These are phyloP conservation scores for Leptodactylus fallax DNA, from an alignment of 2,797 vertebrate species.

Conservation along the genomic window DNA sequence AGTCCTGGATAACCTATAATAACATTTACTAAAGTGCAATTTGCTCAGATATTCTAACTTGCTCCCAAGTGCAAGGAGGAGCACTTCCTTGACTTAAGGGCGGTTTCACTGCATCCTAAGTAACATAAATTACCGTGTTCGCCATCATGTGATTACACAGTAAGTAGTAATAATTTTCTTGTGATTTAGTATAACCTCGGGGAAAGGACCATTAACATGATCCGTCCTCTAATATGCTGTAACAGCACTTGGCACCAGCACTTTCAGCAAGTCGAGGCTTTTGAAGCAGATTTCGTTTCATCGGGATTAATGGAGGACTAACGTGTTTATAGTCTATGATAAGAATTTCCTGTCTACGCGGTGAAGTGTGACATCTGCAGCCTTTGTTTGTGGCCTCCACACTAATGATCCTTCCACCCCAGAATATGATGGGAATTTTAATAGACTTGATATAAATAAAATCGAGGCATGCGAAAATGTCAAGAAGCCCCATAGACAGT, in stretches of 20 bases:
- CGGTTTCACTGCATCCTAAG: not conserved
- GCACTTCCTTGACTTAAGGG: not conserved
- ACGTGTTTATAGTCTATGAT: not conserved
- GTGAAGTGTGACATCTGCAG: constrained; percentile 12
- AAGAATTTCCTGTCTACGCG: constrained; percentile 10
- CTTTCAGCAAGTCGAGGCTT: not conserved
- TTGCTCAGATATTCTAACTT: no score
- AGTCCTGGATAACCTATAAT: no score
- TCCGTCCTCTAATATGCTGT: not conserved
- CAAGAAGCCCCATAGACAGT: not conserved
- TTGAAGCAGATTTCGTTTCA: not conserved
- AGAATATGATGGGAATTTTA: constrained; percentile 50
- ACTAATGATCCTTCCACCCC: constrained; percentile 22
- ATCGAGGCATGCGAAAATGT: constrained; percentile 21
- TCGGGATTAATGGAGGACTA: not conserved
- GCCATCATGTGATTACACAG: not conserved
- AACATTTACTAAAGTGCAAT: no score
- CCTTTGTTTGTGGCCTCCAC: constrained; percentile 26
- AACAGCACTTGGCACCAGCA: not conserved
- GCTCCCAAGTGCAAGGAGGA: no score
- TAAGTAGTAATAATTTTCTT: not conserved
- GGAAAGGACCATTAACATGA: not conserved
- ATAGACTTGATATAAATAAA: constrained; percentile 49
- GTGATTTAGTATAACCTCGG: not conserved
- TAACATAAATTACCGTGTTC: not conserved